Evolutionary conservation across 1,140 invertebrate genomes (phyloP), one percentile per base, ranked within the genome.

Genomic region (Brachionus rotundiformis): DNA sequence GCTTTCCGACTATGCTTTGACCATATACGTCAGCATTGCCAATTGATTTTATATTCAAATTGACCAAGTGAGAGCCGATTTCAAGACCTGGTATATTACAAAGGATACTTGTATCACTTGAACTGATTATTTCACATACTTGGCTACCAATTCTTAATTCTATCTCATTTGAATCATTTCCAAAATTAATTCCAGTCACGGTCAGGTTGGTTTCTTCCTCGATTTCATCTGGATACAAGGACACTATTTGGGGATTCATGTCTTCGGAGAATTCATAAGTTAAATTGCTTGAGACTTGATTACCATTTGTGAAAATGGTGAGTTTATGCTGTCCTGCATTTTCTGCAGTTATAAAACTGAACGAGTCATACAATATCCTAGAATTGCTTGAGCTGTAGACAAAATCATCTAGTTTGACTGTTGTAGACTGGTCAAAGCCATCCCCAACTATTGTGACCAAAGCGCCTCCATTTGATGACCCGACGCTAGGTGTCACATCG

Each of bases 391-490:
- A 54, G n/a, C 79, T 33, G 82, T 84, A 85, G 2, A 29, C 7
- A n/a, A 54, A 25, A 33, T 82, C 81, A 11, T 79, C 85, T n/a
- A 86, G 68, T 13, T 44, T 82, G 1, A 85, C 83, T 1, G 23
- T 47, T 23, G 83, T 84, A 5, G 73, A 75, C 23, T 39, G 65
- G 6, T 31, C 82, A 59, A 85, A 86, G 10, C 85, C 85, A 79
- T 84, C 83, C 7, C 85, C 85, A 54, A 25, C 75, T 8, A 86
- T 83, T 2, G 82, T 83, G 8, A 86, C 19, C 3, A 63, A 39
- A 13, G 84, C 41, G 23, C 85, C 85, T 59, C 84, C 54, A n/a
- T 33, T 27, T 13, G 23, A 59, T 7, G 54, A 76, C 3, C 39
- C 49, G 6, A 33, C 5, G 11, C 0, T 25, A 36, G 19, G 29